Percentiles rank a stretch among this genome's conserved stretches.
These are phyloP conservation scores for Numenius phaeopus DNA, from an alignment of 2,797 vertebrate species.

Conservation along the genomic window DNA sequence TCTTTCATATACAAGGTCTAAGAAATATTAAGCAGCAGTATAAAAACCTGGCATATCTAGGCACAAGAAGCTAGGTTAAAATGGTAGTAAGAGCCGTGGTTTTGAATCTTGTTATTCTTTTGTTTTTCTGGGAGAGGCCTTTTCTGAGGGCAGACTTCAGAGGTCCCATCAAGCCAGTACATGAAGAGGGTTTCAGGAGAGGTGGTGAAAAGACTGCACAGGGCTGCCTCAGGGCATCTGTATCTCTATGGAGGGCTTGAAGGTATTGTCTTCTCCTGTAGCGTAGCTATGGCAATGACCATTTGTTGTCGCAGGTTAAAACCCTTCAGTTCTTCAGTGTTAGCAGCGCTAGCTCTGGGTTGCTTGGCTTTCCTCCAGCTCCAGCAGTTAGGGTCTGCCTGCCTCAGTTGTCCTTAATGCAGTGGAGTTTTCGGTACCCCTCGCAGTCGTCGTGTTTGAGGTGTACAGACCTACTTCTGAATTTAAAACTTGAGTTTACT, in stretches of 20 bases:
- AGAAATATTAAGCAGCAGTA: not conserved
- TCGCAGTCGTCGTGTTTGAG: rapidly evolving
- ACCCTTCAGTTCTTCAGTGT: not conserved
- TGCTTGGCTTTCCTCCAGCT: not conserved
- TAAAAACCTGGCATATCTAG: not conserved
- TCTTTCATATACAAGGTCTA: not conserved
- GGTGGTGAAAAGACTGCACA: not conserved
- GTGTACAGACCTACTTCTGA: not conserved
- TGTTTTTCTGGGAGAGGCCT: not conserved
- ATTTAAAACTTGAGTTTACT: not conserved
- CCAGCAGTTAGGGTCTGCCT: not conserved
- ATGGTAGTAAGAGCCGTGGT: not conserved
- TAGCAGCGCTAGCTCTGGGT: not conserved
- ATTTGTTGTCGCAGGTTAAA: not conserved
- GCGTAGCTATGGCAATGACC: not conserved
- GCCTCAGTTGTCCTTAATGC: not conserved
- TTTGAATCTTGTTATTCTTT: not conserved
- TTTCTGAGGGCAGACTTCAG: not conserved
- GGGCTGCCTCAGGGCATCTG: not conserved
- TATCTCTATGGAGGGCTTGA: not conserved
- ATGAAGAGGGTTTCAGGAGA: not conserved
- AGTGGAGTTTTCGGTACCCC: not conserved
- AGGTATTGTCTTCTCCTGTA: not conserved
- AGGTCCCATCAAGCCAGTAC: rapidly evolving
- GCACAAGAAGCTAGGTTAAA: not conserved